phyloP scores from a whole-genome alignment of 2,888 invertebrate genomes.

The Aquatica leii region DNA sequence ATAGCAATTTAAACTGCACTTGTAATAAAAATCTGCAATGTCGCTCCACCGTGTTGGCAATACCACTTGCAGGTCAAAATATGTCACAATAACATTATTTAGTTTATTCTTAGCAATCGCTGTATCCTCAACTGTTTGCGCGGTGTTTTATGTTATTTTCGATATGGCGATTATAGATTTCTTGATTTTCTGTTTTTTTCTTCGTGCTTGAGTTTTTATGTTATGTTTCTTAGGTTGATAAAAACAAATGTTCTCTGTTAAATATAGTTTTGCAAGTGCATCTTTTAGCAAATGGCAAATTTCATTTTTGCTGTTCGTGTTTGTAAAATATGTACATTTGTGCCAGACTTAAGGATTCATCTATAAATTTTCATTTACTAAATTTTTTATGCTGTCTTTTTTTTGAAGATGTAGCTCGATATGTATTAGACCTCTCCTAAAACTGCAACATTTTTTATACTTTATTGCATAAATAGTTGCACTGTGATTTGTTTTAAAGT shows the following conservation, averaged over 20 bases:
- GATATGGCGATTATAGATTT: too few species aligned
- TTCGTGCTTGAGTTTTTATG: neutral
- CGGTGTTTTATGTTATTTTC: too few species aligned
- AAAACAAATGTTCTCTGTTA: neutral
- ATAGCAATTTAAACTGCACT: neutral
- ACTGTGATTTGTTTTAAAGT: too few species aligned
- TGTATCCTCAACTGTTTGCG: too few species aligned
- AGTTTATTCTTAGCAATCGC: too few species aligned
- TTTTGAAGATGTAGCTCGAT: too few species aligned
- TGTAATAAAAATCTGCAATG: neutral
- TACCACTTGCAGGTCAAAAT: neutral
- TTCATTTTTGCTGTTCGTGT: neutral
- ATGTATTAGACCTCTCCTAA: too few species aligned
- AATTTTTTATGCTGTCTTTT: constrained; percentile 11
- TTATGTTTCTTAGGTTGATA: neutral
- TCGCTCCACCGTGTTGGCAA: neutral
- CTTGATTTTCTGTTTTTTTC: neutral
- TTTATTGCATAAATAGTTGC: too few species aligned
- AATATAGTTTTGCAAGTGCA: neutral
- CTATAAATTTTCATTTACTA: constrained; percentile 3
- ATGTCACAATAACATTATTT: too few species aligned
- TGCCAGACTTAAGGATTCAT: neutral
- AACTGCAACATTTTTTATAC: too few species aligned
- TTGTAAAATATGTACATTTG: neutral
- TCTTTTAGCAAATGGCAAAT: too few species aligned